Evolutionary conservation across 2,888 invertebrate species (phyloP), one percentile per base, ranked within the genome.

Genomic region (Polydrusus pterygomalis): DNA sequence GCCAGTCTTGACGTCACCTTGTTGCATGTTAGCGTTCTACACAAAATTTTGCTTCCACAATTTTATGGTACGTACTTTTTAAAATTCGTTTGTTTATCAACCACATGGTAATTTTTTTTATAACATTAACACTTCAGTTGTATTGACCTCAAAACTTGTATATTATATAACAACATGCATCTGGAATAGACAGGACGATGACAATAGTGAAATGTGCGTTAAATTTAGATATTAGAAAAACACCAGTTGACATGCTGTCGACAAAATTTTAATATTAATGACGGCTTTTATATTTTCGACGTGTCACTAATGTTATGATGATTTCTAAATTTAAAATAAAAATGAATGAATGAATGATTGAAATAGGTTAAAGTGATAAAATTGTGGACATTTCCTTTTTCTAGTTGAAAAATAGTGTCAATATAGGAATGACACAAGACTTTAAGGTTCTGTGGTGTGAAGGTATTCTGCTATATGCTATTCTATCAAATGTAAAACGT

Each of bases 201-300:
- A 45, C 63, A 63, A 63, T 45, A 25, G 63, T 63, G 34, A 25
- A 54, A 54, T 54, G 54, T 54, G 20, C 13, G 63, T 63, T 63
- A 63, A 63, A 63, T 63, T 63, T 63, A 63, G 63, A 63, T 43
- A 45, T 63, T 63, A 45, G 13, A 15, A 63, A 63, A 63, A 63
- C 63, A 63, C n/a, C n/a, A 25, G 63, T 63, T 45, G 63, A 63
- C 63, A 63, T 20, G 43, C 10, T 63, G 63, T 40, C 45, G 63
- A 63, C 63, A 63, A 13, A 43, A 54, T 30, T 25, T 30, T 2
- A 25, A n/a, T 30, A 54, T 25, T 54, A 30, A 54, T 30, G 25
- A 54, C 54, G 30, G n/a, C 25, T 51, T 51, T 51, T 54, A n/a
- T 2, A 30, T 54, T 25, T 51, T 54, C 6, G 54, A 54, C 54